Percentiles rank a stretch among this genome's conserved stretches.
Conservation (phyloP, 2,113 vertebrate genomes). For the Ammodramus savannarum region DNA sequence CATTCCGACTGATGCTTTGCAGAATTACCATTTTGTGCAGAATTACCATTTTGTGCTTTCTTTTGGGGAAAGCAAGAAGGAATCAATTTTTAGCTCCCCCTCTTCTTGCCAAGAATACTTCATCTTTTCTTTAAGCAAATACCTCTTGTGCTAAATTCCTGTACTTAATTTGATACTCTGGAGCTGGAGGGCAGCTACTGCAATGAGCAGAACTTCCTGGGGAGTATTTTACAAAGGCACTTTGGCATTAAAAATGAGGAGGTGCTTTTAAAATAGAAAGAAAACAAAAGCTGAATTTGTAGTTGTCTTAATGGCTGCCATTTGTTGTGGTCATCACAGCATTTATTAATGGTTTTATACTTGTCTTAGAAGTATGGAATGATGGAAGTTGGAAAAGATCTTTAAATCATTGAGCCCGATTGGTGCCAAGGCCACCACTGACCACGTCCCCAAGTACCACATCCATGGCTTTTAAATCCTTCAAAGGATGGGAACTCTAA, state of each 20-base stretch:
- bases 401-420: rapidly evolving
- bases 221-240: background rate
- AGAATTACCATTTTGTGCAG: background rate
- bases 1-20: background rate
- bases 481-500: rapidly evolving
- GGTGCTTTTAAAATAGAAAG: background rate
- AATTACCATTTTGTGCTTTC: background rate
- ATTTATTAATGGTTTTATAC: background rate
- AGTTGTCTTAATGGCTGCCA: background rate
- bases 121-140: background rate
- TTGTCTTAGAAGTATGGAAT: background rate
- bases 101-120: background rate
- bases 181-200: background rate
- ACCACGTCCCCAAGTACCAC: background rate
- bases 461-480: rapidly evolving
- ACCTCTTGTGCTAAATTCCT: background rate
- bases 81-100: background rate
- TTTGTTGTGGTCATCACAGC: background rate
- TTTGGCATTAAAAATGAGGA: background rate
- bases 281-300: background rate
- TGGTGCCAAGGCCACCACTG: background rate
- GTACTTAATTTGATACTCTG: background rate
- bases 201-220: background rate
- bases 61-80: background rate
- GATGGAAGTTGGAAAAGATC: background rate